Evolutionary conservation across 1,140 invertebrate genomes (phyloP).

Genomic region (Bombus waltoni): DNA sequence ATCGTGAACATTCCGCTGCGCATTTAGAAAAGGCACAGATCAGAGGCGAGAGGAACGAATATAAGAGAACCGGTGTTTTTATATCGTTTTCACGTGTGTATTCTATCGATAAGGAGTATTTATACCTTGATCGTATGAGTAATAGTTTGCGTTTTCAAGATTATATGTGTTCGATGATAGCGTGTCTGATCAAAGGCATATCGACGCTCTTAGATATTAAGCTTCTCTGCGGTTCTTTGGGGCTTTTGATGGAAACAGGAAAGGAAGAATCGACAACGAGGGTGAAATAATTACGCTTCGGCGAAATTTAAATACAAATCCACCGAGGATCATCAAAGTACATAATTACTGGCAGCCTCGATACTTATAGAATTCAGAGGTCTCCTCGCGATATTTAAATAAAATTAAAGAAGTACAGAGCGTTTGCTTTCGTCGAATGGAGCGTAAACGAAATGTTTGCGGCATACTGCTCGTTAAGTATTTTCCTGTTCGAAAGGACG

Average conservation of each 20-base stretch:
- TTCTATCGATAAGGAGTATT: neutral
- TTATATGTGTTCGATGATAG: neutral
- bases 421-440: neutral
- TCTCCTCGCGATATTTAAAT: neutral
- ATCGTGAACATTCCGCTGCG: neutral
- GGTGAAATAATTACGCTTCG: neutral
- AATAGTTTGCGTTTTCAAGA: neutral
- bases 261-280: too few species aligned
- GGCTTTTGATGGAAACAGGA: neutral
- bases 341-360: neutral
- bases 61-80: neutral
- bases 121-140: neutral
- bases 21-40: neutral
- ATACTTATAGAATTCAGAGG: neutral
- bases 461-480: slow-evolving; percentile 11
- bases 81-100: neutral
- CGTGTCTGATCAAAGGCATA: neutral
- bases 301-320: neutral
- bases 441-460: slow-evolving; percentile 25
- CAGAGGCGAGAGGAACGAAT: too few species aligned
- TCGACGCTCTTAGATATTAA: neutral
- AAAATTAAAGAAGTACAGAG: neutral
- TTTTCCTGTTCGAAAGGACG: slow-evolving; percentile 18
- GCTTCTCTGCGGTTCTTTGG: neutral
- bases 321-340: neutral